Base-by-base conservation (phyloP, 2,113 vertebrate species). In the Aspidoscelis tigris region DNA sequence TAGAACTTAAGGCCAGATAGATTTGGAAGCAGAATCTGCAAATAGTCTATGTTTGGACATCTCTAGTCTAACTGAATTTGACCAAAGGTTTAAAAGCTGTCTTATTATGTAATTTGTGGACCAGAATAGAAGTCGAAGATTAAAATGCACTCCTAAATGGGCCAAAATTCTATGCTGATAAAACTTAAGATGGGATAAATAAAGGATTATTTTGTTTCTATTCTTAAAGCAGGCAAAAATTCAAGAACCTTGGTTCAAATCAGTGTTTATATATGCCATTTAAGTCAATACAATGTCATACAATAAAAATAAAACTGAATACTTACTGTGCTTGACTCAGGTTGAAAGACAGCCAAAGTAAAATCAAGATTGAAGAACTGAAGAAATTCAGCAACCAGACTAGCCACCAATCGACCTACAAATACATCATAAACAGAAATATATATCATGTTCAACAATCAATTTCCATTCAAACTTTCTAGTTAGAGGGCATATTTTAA, bases 281-380 rank as follows among this genome's bases (percentile, higher is more conserved):
- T 22, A 66, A 66, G 24, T 55, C 78, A 86, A 8, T 3, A 71
- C 0, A 72, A 41, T 1, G 72, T 5, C 76, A 2, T 76, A 82
- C 73, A 18, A 85, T 90, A 90, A 87, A 0, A 83, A 73, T 88
- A n/a, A 74, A 64, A 80, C 65, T 53, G n/a, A 78, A 64, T 65
- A 82, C 97, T 95, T 96, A 99, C 98, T 70, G 95, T 96, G 95
- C 97, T 98, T 72, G 97, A 96, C 95, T 99, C 99, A 3, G 99
- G 98, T 76, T 98, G 98, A 89, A 99, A 99, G 71, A 99, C 99
- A 0, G 98, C 97, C 72, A 98, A 91, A 1, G 97, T 99, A 93
- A 99, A 99, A 94, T 99, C 98, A 84, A 99, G 96, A 86, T 98
- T 96, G 88, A 98, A 99, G 89, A 98, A 97, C 14, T 97, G 98